These are phyloP conservation scores for Boulengeromyrus knoepffleri DNA, from an alignment of 2,113 vertebrate genomes.

Conservation along the genomic window DNA sequence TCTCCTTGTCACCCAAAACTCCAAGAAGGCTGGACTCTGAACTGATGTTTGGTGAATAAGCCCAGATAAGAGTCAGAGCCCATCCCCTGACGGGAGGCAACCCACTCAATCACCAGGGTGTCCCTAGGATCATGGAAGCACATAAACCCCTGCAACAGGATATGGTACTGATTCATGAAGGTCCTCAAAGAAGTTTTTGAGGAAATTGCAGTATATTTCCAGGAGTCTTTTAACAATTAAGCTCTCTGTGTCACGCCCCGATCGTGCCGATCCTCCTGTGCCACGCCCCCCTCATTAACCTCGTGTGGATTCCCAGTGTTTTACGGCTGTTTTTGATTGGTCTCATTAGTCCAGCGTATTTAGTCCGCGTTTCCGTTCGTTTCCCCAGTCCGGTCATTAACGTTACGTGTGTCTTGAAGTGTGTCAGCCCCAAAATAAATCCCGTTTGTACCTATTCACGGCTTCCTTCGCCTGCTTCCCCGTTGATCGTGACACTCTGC, in stretches of 20 bases:
- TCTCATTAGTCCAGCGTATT: too few species aligned
- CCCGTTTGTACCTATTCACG: too few species aligned
- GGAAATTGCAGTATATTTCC: background rate
- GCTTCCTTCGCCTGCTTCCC: too few species aligned
- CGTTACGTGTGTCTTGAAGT: too few species aligned
- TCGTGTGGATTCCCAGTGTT: too few species aligned
- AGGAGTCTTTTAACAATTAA: too few species aligned
- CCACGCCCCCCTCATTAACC: too few species aligned
- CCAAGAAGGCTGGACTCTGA: background rate
- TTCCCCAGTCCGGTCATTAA: too few species aligned
- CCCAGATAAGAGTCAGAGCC: background rate
- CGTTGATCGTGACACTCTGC: background rate
- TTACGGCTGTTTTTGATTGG: too few species aligned
- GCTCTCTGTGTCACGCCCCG: background rate
- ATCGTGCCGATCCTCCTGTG: too few species aligned
- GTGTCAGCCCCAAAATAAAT: too few species aligned
- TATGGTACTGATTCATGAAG: background rate
- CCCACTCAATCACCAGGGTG: background rate
- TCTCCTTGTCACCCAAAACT: background rate
- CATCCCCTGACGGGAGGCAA: background rate
- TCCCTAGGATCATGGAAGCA: background rate
- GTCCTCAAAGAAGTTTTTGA: background rate
- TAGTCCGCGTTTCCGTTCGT: too few species aligned
- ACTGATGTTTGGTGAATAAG: background rate
- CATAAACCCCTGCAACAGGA: background rate